Evolutionary conservation across 2,113 vertebrate species (phyloP), one percentile per base, ranked within the genome.

Genomic region (Epinephelus cyanopodus): DNA sequence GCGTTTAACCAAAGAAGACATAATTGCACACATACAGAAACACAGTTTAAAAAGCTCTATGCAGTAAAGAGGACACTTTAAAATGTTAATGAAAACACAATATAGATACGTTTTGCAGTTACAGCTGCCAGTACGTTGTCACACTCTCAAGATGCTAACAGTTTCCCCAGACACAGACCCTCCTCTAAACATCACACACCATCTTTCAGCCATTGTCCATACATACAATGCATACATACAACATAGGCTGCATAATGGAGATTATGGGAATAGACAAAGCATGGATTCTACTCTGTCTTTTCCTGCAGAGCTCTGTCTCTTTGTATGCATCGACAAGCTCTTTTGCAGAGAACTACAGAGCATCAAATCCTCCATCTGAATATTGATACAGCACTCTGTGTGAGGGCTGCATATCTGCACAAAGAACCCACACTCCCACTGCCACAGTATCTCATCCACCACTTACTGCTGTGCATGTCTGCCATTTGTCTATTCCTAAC

Each of bases 321-420:
- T 63, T 76, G 47, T 19, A 77, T 76, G 82, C 74, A 67, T 47
- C 68, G 1, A 54, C 57, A 33, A 56, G 15, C 80, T 78, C 56
- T 65, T 77, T 50, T 85, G 77, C 82, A 79, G 84, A 77, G 56
- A 62, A 77, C 74, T 0, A 58, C 68, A 37, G 62, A 84, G 58
- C 74, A 5, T 70, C 23, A 29, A 77, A 86, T 80, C 69, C 82
- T 82, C 37, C 70, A 42, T 50, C 62, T 81, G 80, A 84, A 89
- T 85, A 85, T 70, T 67, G 81, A 87, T 70, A 77, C 81, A 81
- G 73, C 56, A 0, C 45, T 61, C 68, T 48, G 62, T 76, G 71
- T 76, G 81, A 83, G 37, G n/a, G 56, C 42, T 68, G 66, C 62
- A 53, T 45, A 45, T 73, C 58, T 53, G 62, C 61, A 64, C 60